These are phyloP conservation scores for Gallinago media DNA, from an alignment of 2,113 vertebrate species.

Conservation along the genomic window DNA sequence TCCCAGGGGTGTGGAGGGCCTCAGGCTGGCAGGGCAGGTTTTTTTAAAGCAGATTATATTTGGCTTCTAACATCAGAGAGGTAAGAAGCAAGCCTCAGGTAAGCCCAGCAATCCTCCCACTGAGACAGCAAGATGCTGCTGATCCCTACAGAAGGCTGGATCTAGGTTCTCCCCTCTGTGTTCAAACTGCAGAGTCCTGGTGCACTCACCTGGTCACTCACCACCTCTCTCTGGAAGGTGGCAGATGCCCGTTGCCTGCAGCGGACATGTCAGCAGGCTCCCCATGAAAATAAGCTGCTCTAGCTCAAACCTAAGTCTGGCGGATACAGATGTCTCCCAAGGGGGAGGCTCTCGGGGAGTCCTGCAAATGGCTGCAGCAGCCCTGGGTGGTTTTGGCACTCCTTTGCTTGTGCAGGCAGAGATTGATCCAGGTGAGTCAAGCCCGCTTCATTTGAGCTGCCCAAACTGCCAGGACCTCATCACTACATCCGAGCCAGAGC, in stretches of 20 bases:
- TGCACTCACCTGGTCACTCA: background rate
- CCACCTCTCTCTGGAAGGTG: background rate
- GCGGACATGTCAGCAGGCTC: background rate
- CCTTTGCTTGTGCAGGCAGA: background rate
- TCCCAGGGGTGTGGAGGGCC: background rate
- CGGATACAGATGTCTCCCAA: fast-evolving
- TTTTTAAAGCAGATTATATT: background rate
- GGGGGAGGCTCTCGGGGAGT: background rate
- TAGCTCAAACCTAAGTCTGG: background rate
- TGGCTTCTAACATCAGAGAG: background rate
- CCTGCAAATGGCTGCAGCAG: background rate
- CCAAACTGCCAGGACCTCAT: background rate
- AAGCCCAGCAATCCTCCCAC: background rate
- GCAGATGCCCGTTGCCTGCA: background rate
- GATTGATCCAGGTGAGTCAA: background rate
- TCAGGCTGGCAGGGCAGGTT: background rate
- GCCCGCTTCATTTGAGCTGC: fast-evolving
- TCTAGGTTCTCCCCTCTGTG: background rate
- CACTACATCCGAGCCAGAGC: background rate
- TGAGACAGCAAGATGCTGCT: background rate
- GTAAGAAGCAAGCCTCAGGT: background rate
- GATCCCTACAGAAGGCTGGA: background rate
- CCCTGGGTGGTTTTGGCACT: background rate
- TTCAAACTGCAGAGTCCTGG: background rate
- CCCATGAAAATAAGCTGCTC: background rate